Percentiles rank a stretch among this genome's conserved stretches.
phyloP scores from a whole-genome alignment of 1,140 invertebrate species.

The Drosophila virilis region DNA sequence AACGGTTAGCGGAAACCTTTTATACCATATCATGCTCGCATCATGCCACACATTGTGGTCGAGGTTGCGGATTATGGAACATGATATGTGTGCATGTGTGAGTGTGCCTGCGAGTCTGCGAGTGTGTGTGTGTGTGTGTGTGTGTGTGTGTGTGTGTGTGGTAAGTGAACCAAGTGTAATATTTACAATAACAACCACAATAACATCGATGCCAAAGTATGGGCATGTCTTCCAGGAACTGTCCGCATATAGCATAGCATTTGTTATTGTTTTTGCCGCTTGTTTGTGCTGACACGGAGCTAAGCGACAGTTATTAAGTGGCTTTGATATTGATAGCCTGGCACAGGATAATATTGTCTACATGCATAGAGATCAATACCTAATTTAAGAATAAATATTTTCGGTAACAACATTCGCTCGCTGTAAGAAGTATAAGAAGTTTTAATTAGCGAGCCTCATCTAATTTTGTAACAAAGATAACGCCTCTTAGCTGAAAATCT shows the following conservation, averaged over 20 bases:
- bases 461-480: not conserved
- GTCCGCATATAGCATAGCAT: conserved; percentile 1
- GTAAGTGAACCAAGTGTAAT: conserved; percentile 27
- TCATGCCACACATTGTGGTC: conserved; percentile 51
- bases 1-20: conserved; percentile 17
- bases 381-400: too few species aligned
- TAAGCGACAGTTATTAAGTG: conserved; percentile 14
- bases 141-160: conserved; percentile 15
- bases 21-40: conserved; percentile 31
- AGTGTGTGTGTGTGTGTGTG: conserved; percentile 8
- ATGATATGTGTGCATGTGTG: conserved; percentile 11
- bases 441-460: not conserved
- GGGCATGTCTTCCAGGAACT: not conserved
- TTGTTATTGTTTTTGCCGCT: conserved; percentile 4
- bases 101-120: not conserved
- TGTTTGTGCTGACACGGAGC: conserved; percentile 1
- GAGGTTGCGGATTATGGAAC: conserved; percentile 31
- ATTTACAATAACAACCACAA: not conserved
- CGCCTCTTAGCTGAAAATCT: not conserved
- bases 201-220: conserved; percentile 3
- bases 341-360: not conserved
- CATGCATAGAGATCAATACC: too few species aligned
- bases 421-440: too few species aligned
- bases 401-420: too few species aligned
- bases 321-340: not conserved